Evolutionary conservation across 2,797 vertebrate genomes (phyloP).

Genomic region (Esox lucius): DNA sequence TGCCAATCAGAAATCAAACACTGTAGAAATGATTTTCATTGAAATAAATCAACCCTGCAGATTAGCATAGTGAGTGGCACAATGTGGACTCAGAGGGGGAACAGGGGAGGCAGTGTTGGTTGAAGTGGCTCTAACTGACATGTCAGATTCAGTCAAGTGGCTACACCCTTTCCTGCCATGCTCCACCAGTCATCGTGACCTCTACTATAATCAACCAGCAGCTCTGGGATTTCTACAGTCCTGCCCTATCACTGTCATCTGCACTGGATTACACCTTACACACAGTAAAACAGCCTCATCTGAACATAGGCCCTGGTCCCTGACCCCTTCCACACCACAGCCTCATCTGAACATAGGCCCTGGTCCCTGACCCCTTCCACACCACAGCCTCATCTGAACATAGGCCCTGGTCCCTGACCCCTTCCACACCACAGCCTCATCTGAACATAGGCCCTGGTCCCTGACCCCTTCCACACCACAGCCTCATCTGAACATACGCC

Average conservation of each 20-base stretch:
- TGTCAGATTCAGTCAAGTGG: background rate
- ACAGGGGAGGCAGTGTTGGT: background rate
- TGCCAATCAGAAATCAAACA: background rate
- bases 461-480: conserved; percentile 7
- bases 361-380: conserved; percentile 5
- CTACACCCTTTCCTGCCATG: background rate
- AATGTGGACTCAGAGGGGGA: background rate
- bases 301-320: conserved; percentile 37
- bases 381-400: conserved; percentile 32
- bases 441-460: conserved; percentile 38
- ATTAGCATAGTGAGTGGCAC: background rate
- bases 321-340: background rate
- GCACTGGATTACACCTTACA: background rate
- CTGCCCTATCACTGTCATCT: conserved; percentile 1
- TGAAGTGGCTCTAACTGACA: background rate
- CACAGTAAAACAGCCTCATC: conserved; percentile 5
- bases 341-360: conserved; percentile 38
- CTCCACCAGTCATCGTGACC: background rate
- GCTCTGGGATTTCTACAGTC: background rate
- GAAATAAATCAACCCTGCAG: background rate
- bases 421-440: conserved; percentile 19
- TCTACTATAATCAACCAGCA: background rate
- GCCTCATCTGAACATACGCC: conserved; percentile 37
- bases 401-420: conserved; percentile 31
- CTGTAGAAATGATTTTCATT: background rate